Conservation (phyloP, 1,140 invertebrate genomes). For the Bombus impatiens region DNA sequence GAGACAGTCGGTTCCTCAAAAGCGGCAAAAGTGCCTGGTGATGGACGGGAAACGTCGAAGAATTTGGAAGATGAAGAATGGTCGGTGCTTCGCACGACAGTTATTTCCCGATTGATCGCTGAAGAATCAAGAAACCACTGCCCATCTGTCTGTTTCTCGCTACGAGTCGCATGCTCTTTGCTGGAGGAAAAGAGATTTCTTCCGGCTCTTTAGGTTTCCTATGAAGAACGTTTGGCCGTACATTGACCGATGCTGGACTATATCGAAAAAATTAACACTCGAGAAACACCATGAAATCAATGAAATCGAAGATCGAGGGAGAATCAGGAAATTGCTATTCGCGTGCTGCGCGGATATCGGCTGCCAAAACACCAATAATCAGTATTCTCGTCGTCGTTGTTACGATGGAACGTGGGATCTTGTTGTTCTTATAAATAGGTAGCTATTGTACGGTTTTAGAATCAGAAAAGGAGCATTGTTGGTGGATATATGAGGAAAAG, state of each 20-base stretch:
- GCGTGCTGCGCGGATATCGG: constrained; percentile 55
- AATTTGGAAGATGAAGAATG: not conserved
- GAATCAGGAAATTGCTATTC: constrained; percentile 47
- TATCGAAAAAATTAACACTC: not conserved
- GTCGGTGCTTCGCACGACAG: constrained; percentile 14
- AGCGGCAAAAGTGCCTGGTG: constrained; percentile 50
- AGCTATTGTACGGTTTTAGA: constrained; percentile 27
- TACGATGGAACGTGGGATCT: constrained; percentile 1
- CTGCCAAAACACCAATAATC: constrained; percentile 67
- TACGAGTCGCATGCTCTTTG: constrained; percentile 7
- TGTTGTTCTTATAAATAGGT: constrained; percentile 49
- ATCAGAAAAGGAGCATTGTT: not conserved
- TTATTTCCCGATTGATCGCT: not conserved
- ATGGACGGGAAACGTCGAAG: constrained; percentile 15
- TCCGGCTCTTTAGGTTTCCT: not conserved
- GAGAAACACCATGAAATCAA: not conserved
- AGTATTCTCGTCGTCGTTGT: constrained; percentile 56
- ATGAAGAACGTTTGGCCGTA: not conserved
- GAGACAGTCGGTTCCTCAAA: not conserved
- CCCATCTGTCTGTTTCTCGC: constrained; percentile 32
- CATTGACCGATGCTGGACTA: constrained; percentile 23
- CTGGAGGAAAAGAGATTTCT: not conserved
- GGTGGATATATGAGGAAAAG: not conserved
- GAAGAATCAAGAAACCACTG: constrained; percentile 56
- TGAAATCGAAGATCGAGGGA: constrained; percentile 8